phyloP scores from a whole-genome alignment of 2,113 vertebrate species.

The Atherinomorus stipes region DNA sequence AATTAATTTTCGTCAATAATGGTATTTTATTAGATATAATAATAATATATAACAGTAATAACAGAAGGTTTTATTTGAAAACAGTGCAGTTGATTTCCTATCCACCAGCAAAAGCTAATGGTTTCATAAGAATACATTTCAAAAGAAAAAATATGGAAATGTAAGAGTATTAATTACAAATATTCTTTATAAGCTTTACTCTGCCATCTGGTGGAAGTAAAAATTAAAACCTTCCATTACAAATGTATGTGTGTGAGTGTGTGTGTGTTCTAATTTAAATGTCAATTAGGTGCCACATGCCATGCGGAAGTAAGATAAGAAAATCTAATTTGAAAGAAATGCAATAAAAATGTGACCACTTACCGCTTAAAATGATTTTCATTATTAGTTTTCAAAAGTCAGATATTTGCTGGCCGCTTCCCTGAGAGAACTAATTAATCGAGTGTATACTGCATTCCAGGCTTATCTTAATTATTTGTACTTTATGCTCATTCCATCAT shows the following conservation, averaged over 20 bases:
- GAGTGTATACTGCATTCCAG: neutral
- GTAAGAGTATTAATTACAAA: neutral
- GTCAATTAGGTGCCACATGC: neutral
- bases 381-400: neutral
- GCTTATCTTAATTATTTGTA: neutral
- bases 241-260: neutral
- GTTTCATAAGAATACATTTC: too few species aligned
- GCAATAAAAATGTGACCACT: conserved; percentile 10
- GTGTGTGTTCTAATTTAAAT: neutral
- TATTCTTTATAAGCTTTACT: conserved; percentile 14
- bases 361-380: conserved; percentile 4
- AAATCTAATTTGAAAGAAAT: conserved; percentile 22
- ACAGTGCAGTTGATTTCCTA: too few species aligned
- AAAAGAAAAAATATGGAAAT: too few species aligned
- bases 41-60: too few species aligned
- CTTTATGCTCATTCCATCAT: neutral
- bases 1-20: too few species aligned
- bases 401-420: neutral
- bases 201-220: conserved; percentile 60
- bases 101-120: too few species aligned
- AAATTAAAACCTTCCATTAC: neutral
- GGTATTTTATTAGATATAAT: too few species aligned
- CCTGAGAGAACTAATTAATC: neutral
- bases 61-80: too few species aligned
- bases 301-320: conserved; percentile 30